Base-by-base conservation (phyloP, 2,113 vertebrate genomes). In the Esox niger region DNA sequence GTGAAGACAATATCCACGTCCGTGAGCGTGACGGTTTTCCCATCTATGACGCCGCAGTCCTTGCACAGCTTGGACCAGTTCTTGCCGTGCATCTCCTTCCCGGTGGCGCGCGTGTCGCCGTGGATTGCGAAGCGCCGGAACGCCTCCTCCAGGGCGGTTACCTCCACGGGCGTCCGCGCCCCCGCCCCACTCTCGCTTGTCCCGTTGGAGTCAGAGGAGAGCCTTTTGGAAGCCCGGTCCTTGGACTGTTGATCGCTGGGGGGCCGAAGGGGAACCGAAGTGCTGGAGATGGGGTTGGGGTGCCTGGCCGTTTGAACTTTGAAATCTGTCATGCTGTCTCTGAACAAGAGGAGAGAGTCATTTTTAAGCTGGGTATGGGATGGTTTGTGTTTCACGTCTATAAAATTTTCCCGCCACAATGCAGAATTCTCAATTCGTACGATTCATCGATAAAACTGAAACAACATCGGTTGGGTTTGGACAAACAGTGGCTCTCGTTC, bases 1-100 rank as follows among this genome's bases (percentile, higher is more conserved):
- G 93, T 95, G 94, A 98, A 98, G 85, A 98, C 94, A 1, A 98
- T 98, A 88, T 98, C 96, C 83, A 97, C 95, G 23, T 98, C 96
- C 0, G 96, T 98, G 82, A 95, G 88, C 1, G 96, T 98, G 86
- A 98, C 90, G 2, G 68, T 94, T 87, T 93, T 95, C 55, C 95
- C 93, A 1, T 98, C 96, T 3, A 96, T 96, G 86, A 98, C 92
- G 4, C 93, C 86, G 58, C 96, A 98, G 86, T 98, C 96, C 76
- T 94, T 94, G 84, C 96, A 98, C 63, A 98, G 87, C 72, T 98
- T 98, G 68, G 96, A 96, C 96, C 96, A 98, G 90, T 98, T 98
- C 87, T 98, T 98, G 77, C 96, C 96, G 0, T 98, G 94, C 95
- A 98, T 88, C 35, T 98, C 96, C 82, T 88, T 95, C 66, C 96